A percentile compares a stretch with the other conserved stretches of the same genome.
These are phyloP conservation scores for Watsonalla binaria DNA, from an alignment of 2,888 invertebrate species.

Conservation along the genomic window DNA sequence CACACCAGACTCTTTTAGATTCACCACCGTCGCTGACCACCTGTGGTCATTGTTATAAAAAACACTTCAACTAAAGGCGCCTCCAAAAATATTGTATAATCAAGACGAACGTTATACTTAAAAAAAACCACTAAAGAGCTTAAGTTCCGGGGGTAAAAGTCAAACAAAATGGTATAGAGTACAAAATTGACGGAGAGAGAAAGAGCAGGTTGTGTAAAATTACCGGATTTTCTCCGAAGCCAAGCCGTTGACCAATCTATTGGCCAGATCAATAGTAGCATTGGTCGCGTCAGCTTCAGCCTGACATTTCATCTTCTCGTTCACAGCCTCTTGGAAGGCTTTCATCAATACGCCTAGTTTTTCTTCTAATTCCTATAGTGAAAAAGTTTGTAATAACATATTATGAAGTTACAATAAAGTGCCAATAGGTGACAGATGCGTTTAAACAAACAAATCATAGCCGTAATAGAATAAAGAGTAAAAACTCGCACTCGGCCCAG, in stretches of 20 bases:
- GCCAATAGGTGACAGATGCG: too few species aligned
- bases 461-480: too few species aligned
- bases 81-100: not conserved
- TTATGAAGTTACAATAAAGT: too few species aligned
- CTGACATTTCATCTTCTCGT: conserved; percentile 93
- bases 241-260: conserved; percentile 93
- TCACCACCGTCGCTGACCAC: conserved; percentile 70
- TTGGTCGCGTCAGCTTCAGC: conserved; percentile 95
- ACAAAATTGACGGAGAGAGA: too few species aligned
- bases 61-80: not conserved
- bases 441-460: too few species aligned
- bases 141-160: too few species aligned
- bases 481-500: too few species aligned
- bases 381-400: not conserved
- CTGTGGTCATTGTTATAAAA: conserved; percentile 25
- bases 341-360: conserved; percentile 86
- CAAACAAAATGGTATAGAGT: too few species aligned
- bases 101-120: not conserved
- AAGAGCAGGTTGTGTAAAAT: not conserved
- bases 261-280: conserved; percentile 93
- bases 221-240: conserved; percentile 90
- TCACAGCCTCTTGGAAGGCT: conserved; percentile 91
- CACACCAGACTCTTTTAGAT: conserved; percentile 83
- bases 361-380: conserved; percentile 83
- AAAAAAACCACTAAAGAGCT: too few species aligned